phyloP scores from a whole-genome alignment of 2,113 vertebrate genomes.

The Dicrurus megarhynchus region DNA sequence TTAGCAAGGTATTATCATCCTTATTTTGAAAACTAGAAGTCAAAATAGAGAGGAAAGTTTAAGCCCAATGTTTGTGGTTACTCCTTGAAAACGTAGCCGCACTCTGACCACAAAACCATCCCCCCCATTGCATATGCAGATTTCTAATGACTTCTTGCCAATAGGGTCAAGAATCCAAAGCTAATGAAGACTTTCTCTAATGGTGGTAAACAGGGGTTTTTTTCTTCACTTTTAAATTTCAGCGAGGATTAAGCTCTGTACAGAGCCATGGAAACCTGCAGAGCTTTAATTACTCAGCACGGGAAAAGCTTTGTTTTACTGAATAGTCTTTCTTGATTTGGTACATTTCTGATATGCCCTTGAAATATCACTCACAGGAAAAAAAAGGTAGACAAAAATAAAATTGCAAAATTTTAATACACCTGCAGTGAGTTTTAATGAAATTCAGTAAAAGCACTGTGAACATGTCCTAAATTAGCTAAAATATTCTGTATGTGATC shows the following conservation, averaged over 20 bases:
- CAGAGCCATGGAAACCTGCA: not conserved
- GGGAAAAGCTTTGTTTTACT: not conserved
- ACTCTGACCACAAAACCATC: not conserved
- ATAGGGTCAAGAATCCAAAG: not conserved
- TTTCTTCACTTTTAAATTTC: not conserved
- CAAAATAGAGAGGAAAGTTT: not conserved
- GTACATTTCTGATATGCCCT: not conserved
- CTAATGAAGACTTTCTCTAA: not conserved
- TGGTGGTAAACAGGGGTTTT: not conserved
- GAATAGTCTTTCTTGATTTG: not conserved
- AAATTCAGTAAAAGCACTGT: constrained; percentile 3
- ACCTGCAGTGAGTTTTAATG: constrained; percentile 57
- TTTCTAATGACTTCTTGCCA: not conserved
- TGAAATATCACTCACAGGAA: not conserved
- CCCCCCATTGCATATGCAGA: not conserved
- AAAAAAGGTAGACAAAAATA: not conserved
- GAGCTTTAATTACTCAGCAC: constrained; percentile 34
- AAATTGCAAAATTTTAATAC: constrained; percentile 16
- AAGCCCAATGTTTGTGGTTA: not conserved
- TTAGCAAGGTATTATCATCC: not conserved
- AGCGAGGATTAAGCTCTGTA: not conserved
- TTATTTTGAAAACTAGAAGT: not conserved
- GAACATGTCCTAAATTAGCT: not conserved
- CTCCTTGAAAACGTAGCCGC: not conserved
- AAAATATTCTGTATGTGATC: constrained; percentile 4